phyloP scores from a whole-genome alignment of 2,113 vertebrate species.

The Thunnus thynnus region DNA sequence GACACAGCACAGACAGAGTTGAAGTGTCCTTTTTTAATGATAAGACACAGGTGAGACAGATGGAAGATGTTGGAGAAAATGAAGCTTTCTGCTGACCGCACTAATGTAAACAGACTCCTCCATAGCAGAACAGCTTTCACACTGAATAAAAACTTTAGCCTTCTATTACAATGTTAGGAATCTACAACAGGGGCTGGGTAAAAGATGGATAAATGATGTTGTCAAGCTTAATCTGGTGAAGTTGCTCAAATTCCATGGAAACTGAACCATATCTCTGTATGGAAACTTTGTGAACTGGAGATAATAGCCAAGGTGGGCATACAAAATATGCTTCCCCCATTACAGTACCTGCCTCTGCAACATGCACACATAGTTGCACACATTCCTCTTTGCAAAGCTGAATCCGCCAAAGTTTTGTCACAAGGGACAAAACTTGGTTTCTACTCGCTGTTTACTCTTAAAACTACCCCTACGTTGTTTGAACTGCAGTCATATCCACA shows the following conservation, averaged over 20 bases:
- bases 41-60: slow-evolving; percentile 37
- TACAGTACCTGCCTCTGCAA: background rate
- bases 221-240: background rate
- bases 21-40: slow-evolving; percentile 54
- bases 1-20: slow-evolving; percentile 44
- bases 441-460: slow-evolving; percentile 17
- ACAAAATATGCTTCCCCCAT: background rate
- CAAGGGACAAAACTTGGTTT: slow-evolving; percentile 23
- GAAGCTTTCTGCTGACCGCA: slow-evolving; percentile 41
- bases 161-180: background rate
- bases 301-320: background rate
- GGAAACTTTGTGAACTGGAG: background rate
- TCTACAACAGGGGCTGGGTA: background rate
- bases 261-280: background rate
- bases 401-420: slow-evolving; percentile 26
- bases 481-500: slow-evolving; percentile 21
- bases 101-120: background rate
- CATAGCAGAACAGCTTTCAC: slow-evolving; percentile 15
- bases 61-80: slow-evolving; percentile 12
- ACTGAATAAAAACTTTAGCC: slow-evolving; percentile 17
- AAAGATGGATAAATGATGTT: background rate
- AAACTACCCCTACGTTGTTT: background rate
- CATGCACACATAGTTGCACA: background rate
- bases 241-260: background rate
- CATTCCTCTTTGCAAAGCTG: background rate